A percentile compares a stretch with the other conserved stretches of the same genome.
Conservation (phyloP, 2,888 invertebrate species). For the Microchrysa polita region DNA sequence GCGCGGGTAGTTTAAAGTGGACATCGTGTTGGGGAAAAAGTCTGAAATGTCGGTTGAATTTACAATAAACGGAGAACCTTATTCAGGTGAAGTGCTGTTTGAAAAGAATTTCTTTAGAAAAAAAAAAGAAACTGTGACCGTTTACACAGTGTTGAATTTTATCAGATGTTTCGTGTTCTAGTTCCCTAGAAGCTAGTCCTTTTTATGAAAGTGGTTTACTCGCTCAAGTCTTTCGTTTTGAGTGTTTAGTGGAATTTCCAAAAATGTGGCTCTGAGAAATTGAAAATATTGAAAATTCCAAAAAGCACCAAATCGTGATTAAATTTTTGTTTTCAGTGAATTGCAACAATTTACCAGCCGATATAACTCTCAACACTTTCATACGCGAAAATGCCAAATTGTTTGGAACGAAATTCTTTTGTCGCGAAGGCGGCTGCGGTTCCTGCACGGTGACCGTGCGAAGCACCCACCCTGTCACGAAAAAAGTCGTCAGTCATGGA, state of each 20-base stretch:
- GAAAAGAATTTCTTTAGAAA: background rate
- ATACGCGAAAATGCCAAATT: slow-evolving; percentile 69
- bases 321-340: slow-evolving; percentile 46
- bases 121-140: too few species aligned
- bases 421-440: slow-evolving; percentile 76
- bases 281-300: too few species aligned
- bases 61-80: background rate
- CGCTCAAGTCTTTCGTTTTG: too few species aligned
- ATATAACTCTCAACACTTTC: slow-evolving; percentile 70
- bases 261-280: too few species aligned
- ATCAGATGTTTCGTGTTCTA: too few species aligned
- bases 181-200: too few species aligned
- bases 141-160: too few species aligned
- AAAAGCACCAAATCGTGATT: too few species aligned
- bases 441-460: slow-evolving; percentile 67
- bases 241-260: too few species aligned
- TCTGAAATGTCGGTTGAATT: background rate
- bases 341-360: slow-evolving; percentile 56
- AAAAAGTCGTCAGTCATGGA: slow-evolving; percentile 62
- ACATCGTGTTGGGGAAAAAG: too few species aligned
- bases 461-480: slow-evolving; percentile 55
- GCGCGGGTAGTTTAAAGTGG: too few species aligned
- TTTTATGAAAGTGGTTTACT: too few species aligned
- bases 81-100: background rate
- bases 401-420: slow-evolving; percentile 75